Evolutionary conservation across 2,888 invertebrate genomes (phyloP).

Genomic region (Drosophila affinis): DNA sequence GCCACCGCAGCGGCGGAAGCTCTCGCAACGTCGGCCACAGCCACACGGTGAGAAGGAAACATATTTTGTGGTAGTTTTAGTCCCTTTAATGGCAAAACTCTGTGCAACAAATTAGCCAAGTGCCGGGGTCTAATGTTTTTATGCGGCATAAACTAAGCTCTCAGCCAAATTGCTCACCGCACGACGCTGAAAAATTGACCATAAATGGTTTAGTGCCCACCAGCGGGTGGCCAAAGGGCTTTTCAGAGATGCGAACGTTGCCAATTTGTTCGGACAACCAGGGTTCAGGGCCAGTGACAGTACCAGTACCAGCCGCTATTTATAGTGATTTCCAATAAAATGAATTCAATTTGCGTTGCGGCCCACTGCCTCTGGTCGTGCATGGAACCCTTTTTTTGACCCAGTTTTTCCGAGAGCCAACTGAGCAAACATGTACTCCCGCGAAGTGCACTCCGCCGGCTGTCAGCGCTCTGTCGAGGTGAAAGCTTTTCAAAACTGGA

Average conservation of each 20-base stretch:
- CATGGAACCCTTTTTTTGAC: conserved; percentile 60
- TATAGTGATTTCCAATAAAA: conserved; percentile 28
- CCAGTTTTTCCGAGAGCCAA: conserved; percentile 41
- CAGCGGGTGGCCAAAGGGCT: conserved; percentile 18
- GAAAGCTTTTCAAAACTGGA: not conserved
- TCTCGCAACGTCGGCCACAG: conserved; percentile 83
- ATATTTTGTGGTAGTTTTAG: conserved; percentile 6
- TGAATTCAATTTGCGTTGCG: conserved; percentile 53
- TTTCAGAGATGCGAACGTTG: conserved; percentile 12
- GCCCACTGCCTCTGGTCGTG: conserved; percentile 21
- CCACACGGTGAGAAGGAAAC: conserved; percentile 78
- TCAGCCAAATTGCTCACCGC: conserved; percentile 64
- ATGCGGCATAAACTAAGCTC: conserved; percentile 60
- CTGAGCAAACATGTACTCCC: not conserved
- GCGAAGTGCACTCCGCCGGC: not conserved
- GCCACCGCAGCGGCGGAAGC: conserved; percentile 85
- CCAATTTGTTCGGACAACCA: not conserved
- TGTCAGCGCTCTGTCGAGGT: conserved; percentile 4
- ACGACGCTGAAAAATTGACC: conserved; percentile 45
- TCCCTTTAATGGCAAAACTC: conserved; percentile 51
- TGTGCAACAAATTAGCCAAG: conserved; percentile 69
- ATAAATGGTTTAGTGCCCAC: conserved; percentile 46
- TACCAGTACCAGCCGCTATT: not conserved
- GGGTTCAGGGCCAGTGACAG: not conserved
- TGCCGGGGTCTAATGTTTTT: conserved; percentile 46